Evolutionary conservation across 2,888 invertebrate genomes (phyloP).

Genomic region (Melinopterus prodromus): DNA sequence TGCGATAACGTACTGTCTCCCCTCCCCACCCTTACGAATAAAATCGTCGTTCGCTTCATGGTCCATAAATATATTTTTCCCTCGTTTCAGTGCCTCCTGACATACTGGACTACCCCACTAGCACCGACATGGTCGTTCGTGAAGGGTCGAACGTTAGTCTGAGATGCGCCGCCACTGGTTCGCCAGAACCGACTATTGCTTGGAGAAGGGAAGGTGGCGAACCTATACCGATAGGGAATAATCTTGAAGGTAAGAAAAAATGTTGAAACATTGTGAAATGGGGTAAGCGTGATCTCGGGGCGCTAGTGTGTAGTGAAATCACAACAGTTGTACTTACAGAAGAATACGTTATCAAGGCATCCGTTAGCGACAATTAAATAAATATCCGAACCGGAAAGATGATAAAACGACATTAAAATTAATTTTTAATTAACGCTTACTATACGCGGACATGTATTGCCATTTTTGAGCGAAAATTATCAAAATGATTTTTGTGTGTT

Average conservation of each 20-base stretch:
- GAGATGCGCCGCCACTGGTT: slow-evolving; percentile 86
- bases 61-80: slow-evolving; percentile 5
- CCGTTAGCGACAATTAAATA: no score
- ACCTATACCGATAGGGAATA: slow-evolving; percentile 73
- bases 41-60: background rate
- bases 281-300: no score
- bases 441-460: no score
- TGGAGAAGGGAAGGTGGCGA: slow-evolving; percentile 88
- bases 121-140: slow-evolving; percentile 83
- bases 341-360: no score
- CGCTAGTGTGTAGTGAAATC: no score
- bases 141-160: slow-evolving; percentile 89
- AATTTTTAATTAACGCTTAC: no score
- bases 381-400: no score
- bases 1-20: slow-evolving; percentile 26
- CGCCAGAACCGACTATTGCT: slow-evolving; percentile 86
- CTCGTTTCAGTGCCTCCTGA: slow-evolving; percentile 76
- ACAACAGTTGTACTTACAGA: no score
- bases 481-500: no score
- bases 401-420: no score
- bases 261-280: no score
- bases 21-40: background rate
- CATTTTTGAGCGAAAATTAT: no score
- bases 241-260: slow-evolving; percentile 69
- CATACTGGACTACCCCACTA: slow-evolving; percentile 82